phyloP scores from a whole-genome alignment of 1,140 invertebrate genomes.

The Anagrus nilaparvatae region DNA sequence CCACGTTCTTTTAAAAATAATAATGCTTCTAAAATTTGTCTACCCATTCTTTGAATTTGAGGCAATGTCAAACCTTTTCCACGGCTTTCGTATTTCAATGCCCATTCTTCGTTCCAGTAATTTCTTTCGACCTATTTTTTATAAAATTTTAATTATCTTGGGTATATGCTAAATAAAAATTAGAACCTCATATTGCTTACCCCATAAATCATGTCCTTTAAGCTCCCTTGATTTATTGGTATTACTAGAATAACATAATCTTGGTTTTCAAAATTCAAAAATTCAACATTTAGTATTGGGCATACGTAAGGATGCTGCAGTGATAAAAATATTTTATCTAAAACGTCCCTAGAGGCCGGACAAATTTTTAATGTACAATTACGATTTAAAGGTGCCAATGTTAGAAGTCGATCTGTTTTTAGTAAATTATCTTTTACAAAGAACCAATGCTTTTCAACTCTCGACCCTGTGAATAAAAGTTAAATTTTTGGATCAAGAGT shows the following conservation, averaged over 20 bases:
- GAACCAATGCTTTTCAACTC: constrained; percentile 83
- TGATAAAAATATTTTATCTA: constrained; percentile 72
- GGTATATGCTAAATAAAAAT: no score
- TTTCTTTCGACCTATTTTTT: constrained; percentile 37
- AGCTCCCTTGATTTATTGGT: constrained; percentile 74
- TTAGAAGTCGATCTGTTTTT: constrained; percentile 74
- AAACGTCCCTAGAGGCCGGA: constrained; percentile 47
- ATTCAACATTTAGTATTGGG: constrained; percentile 74
- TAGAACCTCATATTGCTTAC: constrained; percentile 39
- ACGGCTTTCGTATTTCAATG: constrained; percentile 55
- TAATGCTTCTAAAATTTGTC: constrained; percentile 80
- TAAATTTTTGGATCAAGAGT: no score
- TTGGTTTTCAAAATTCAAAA: constrained; percentile 42
- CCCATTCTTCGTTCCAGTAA: constrained; percentile 61
- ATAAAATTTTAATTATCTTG: no score
- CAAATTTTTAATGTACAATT: constrained; percentile 45
- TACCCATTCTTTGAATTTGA: constrained; percentile 74
- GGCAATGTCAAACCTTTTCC: constrained; percentile 58
- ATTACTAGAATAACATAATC: constrained; percentile 61
- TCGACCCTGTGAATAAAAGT: constrained; percentile 62
- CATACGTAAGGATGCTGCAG: constrained; percentile 88
- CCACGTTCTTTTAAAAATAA: constrained; percentile 78
- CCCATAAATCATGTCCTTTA: constrained; percentile 83
- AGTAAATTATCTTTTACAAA: constrained; percentile 67
- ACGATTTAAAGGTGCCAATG: constrained; percentile 56